Conservation (phyloP, 2,113 vertebrate species). For the Nesospiza acunhae region DNA sequence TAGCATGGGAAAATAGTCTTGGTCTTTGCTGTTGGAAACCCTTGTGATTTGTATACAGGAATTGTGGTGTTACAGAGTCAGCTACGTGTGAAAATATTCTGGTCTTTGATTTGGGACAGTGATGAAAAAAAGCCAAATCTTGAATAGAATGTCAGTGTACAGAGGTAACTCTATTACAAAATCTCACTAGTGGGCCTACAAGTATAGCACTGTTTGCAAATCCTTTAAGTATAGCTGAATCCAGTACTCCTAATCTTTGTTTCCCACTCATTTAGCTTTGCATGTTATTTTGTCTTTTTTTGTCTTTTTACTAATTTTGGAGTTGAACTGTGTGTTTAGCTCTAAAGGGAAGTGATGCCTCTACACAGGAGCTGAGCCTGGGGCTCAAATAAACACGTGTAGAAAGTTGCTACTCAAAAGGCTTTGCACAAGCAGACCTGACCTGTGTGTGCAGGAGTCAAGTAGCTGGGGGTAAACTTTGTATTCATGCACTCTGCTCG, state of each 20-base stretch:
- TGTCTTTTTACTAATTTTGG: neutral
- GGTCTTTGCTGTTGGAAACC: neutral
- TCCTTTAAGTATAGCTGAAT: neutral
- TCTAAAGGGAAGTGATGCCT: neutral
- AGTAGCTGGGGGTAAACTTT: neutral
- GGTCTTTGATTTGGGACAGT: neutral
- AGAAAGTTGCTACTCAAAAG: neutral
- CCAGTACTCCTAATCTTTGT: neutral
- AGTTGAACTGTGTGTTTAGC: neutral
- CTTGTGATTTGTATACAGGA: neutral
- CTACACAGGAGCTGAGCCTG: neutral
- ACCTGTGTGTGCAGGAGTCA: neutral
- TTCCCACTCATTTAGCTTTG: neutral
- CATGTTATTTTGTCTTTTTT: neutral
- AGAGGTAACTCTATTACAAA: neutral
- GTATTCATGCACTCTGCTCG: neutral
- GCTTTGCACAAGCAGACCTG: neutral
- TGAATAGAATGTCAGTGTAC: neutral
- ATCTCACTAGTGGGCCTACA: neutral
- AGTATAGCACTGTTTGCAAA: neutral
- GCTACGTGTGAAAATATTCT: neutral
- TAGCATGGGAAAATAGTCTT: neutral
- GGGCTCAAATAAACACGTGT: neutral
- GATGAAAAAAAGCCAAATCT: neutral
- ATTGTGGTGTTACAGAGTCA: neutral